Conservation (phyloP, 2,113 vertebrate species). For the Rhinichthys klamathensis region DNA sequence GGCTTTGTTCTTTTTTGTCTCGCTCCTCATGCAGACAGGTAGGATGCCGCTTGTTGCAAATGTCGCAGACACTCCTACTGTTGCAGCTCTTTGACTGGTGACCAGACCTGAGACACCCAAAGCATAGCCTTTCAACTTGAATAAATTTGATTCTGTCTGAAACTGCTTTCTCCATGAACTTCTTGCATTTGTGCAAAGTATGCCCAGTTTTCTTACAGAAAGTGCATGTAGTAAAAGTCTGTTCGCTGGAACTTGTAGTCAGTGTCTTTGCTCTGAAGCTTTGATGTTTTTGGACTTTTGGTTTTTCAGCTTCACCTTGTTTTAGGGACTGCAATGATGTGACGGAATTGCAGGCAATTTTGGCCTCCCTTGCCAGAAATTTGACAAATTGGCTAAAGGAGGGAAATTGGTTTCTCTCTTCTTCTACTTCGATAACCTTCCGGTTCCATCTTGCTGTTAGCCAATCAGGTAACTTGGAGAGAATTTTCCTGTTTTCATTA, state of each 20-base stretch:
- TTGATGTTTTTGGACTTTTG: no score
- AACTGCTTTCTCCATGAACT: slow-evolving; percentile 4
- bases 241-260: no score
- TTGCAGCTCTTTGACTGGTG: not conserved
- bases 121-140: not conserved
- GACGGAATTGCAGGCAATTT: slow-evolving; percentile 50
- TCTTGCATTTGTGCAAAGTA: slow-evolving; percentile 13
- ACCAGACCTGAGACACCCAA: not conserved
- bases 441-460: slow-evolving; percentile 24
- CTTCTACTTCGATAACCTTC: not conserved
- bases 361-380: slow-evolving; percentile 50
- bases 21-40: slow-evolving; percentile 13
- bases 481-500: slow-evolving; percentile 55
- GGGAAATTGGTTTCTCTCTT: slow-evolving; percentile 33
- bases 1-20: no score
- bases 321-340: slow-evolving; percentile 49
- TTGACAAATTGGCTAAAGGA: slow-evolving; percentile 54
- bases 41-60: not conserved
- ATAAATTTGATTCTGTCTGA: slow-evolving; percentile 3
- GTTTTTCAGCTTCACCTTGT: not conserved
- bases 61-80: not conserved
- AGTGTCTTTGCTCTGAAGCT: no score
- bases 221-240: no score
- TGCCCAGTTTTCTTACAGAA: not conserved
- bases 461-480: slow-evolving; percentile 56